These are phyloP conservation scores for Calephelis virginiensis DNA, from an alignment of 1,140 invertebrate genomes.

Conservation along the genomic window DNA sequence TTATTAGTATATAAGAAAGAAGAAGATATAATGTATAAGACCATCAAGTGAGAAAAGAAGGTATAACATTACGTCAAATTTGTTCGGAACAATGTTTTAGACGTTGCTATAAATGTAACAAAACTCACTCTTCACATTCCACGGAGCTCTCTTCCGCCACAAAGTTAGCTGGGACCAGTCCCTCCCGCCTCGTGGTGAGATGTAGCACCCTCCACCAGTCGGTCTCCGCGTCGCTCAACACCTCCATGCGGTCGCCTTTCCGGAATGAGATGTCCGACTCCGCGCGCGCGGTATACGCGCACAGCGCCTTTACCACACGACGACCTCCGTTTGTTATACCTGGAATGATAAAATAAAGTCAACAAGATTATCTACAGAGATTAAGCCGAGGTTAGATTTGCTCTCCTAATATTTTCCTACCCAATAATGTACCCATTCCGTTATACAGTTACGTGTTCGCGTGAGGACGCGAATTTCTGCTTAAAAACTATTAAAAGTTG, in stretches of 20 bases:
- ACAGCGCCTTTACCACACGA: slow-evolving; percentile 92
- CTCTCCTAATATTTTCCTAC: too few relatives aligned
- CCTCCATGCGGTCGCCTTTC: slow-evolving; percentile 94
- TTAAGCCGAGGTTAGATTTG: too few relatives aligned
- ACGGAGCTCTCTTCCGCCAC: slow-evolving; percentile 95
- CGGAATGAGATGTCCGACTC: slow-evolving; percentile 94
- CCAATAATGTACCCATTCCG: too few relatives aligned
- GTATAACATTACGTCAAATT: too few relatives aligned
- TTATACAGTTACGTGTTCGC: too few relatives aligned
- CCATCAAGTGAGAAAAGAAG: too few relatives aligned
- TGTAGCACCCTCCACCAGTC: slow-evolving; percentile 98
- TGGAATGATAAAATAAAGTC: slow-evolving; percentile 25
- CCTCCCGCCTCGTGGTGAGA: slow-evolving; percentile 88
- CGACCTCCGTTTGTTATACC: slow-evolving; percentile 70
- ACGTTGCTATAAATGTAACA: background rate
- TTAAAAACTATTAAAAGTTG: too few relatives aligned
- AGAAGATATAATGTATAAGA: too few relatives aligned
- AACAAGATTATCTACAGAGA: background rate
- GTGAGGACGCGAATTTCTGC: too few relatives aligned
- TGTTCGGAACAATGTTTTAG: too few relatives aligned
- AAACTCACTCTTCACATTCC: slow-evolving; percentile 96
- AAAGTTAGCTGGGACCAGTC: slow-evolving; percentile 96
- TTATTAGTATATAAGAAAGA: too few relatives aligned
- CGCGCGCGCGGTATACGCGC: slow-evolving; percentile 93
- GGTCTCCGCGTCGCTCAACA: slow-evolving; percentile 91